phyloP scores from a whole-genome alignment of 2,113 vertebrate genomes.

The Acanthisitta chloris region DNA sequence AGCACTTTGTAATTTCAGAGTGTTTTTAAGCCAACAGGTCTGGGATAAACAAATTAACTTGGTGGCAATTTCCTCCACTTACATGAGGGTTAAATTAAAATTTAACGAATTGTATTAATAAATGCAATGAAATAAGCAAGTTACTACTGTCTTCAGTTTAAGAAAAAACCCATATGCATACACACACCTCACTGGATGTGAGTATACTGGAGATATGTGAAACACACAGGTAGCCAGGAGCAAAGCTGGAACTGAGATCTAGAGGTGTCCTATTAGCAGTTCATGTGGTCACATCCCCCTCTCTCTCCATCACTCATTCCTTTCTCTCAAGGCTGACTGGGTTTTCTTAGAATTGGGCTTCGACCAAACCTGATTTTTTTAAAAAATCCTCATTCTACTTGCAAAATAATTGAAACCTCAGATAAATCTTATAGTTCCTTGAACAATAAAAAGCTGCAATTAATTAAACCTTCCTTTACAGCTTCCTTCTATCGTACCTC shows the following conservation, averaged over 20 bases:
- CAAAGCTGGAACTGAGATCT: not conserved
- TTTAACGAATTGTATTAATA: not conserved
- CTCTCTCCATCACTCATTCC: not conserved
- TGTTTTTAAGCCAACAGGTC: not conserved
- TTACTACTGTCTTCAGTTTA: not conserved
- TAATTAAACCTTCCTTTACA: not conserved
- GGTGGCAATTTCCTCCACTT: not conserved
- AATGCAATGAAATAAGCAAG: not conserved
- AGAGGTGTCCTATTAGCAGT: not conserved
- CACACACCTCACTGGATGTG: not conserved
- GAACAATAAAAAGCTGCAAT: not conserved
- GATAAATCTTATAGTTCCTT: not conserved
- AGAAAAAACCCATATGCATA: not conserved
- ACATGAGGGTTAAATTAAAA: not conserved
- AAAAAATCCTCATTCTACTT: not conserved
- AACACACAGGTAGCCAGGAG: not conserved
- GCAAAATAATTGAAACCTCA: not conserved
- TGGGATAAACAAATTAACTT: not conserved
- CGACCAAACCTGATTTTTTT: not conserved
- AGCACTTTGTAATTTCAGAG: not conserved
- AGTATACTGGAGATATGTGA: not conserved
- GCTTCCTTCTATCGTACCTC: not conserved
- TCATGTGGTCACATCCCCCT: not conserved
- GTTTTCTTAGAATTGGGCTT: not conserved
- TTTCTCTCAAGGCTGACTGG: not conserved